phyloP scores from a whole-genome alignment of 1,140 invertebrate genomes.

The Zaprionus tsacasi region DNA sequence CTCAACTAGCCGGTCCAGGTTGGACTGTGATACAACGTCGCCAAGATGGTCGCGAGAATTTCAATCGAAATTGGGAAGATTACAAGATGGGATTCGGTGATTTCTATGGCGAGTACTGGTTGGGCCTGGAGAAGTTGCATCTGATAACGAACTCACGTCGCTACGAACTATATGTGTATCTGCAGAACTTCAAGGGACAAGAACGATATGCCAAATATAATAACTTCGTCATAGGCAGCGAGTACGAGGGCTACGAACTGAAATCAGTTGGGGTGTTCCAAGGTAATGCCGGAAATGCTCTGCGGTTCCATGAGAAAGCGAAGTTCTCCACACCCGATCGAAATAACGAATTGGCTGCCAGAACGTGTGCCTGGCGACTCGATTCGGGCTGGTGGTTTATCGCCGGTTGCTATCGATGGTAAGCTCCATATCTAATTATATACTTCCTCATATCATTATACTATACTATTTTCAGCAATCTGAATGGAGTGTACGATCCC shows the following conservation, averaged over 20 bases:
- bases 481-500: conserved; percentile 19
- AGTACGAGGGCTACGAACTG: conserved; percentile 14
- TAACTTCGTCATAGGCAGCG: conserved; percentile 24
- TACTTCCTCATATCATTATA: too few species aligned
- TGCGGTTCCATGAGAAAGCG: conserved; percentile 4
- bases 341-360: background rate
- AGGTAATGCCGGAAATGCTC: conserved; percentile 29
- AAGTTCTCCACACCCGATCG: conserved; percentile 32
- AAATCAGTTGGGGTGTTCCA: conserved; percentile 19
- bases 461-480: conserved; percentile 19
- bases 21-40: conserved; percentile 38
- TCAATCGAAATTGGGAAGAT: conserved; percentile 32
- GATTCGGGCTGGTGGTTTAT: conserved; percentile 44
- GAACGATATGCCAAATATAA: conserved; percentile 25
- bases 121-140: conserved; percentile 34
- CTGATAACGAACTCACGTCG: conserved; percentile 16
- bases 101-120: conserved; percentile 23
- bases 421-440: background rate
- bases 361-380: conserved; percentile 10
- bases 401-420: conserved; percentile 24
- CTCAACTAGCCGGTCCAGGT: conserved; percentile 9
- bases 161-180: conserved; percentile 33
- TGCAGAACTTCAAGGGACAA: conserved; percentile 22
- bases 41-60: conserved; percentile 24
- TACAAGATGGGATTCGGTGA: conserved; percentile 23